These are phyloP conservation scores for Cephalopterus ornatus DNA, from an alignment of 2,113 vertebrate genomes.

Conservation along the genomic window DNA sequence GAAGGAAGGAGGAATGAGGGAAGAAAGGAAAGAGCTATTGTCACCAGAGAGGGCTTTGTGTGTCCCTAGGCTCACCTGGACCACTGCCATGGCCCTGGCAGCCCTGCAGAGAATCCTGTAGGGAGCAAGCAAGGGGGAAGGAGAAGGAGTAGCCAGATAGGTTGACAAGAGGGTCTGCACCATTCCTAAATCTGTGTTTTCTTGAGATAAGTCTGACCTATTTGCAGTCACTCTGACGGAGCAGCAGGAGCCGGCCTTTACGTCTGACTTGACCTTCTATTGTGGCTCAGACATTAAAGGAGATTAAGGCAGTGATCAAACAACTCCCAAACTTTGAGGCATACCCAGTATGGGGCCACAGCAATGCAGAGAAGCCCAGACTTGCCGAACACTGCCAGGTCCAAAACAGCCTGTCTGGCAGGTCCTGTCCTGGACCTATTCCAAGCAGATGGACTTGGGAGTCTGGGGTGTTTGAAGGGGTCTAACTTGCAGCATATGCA, in stretches of 20 bases:
- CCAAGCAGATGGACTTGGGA: background rate
- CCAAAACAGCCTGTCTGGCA: background rate
- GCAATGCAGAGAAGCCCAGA: background rate
- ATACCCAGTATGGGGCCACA: background rate
- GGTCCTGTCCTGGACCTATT: background rate
- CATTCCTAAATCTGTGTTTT: constrained; percentile 47
- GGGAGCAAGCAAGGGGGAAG: fast-evolving
- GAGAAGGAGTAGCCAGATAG: background rate
- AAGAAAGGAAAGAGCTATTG: background rate
- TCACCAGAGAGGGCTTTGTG: background rate
- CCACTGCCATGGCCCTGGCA: background rate
- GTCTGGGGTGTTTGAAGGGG: background rate
- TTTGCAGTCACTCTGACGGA: background rate
- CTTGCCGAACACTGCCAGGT: background rate
- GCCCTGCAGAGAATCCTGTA: background rate
- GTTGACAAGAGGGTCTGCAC: background rate
- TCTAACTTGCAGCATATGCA: background rate
- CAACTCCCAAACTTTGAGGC: background rate
- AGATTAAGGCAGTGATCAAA: constrained; percentile 10
- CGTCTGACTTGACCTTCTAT: constrained; percentile 69
- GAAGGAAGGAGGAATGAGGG: background rate
- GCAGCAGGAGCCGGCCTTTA: background rate
- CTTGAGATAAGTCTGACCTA: constrained; percentile 67
- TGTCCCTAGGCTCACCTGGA: no score
- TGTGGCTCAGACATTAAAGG: constrained; percentile 27